Conservation (phyloP, 2,888 invertebrate species). For the Choristoneura rosaceana region DNA sequence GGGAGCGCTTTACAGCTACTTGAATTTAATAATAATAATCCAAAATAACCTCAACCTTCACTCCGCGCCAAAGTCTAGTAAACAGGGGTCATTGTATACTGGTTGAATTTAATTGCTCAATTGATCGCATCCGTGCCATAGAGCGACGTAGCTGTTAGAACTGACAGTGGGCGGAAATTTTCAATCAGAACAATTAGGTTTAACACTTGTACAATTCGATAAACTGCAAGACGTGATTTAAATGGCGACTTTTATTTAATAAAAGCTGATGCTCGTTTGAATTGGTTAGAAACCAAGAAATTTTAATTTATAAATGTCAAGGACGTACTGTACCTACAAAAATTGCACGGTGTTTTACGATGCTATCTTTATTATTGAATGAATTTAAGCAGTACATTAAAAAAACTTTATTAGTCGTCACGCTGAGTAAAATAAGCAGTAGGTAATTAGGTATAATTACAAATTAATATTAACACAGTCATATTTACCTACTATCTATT, state of each 20-base stretch:
- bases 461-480: not conserved
- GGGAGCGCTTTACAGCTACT: conserved; percentile 16
- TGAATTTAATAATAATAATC: conserved; percentile 5
- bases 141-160: conserved; percentile 59
- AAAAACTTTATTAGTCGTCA: too few species aligned
- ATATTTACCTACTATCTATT: not conserved
- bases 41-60: conserved; percentile 7
- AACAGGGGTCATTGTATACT: conserved; percentile 8
- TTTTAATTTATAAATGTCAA: too few species aligned
- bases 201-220: conserved; percentile 53
- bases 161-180: conserved; percentile 52
- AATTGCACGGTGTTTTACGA: too few species aligned
- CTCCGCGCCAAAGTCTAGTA: not conserved
- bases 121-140: conserved; percentile 74
- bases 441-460: not conserved
- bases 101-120: conserved; percentile 72
- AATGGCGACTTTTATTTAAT: conserved; percentile 46
- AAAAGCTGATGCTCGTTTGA: not conserved
- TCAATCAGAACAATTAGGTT: conserved; percentile 49
- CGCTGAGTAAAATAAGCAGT: not conserved
- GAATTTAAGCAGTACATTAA: too few species aligned
- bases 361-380: too few species aligned
- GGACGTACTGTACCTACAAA: too few species aligned
- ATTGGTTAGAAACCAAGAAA: too few species aligned
- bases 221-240: conserved; percentile 58